phyloP scores from a whole-genome alignment of 2,113 vertebrate species.

The Rhinolophus ferrumequinum region DNA sequence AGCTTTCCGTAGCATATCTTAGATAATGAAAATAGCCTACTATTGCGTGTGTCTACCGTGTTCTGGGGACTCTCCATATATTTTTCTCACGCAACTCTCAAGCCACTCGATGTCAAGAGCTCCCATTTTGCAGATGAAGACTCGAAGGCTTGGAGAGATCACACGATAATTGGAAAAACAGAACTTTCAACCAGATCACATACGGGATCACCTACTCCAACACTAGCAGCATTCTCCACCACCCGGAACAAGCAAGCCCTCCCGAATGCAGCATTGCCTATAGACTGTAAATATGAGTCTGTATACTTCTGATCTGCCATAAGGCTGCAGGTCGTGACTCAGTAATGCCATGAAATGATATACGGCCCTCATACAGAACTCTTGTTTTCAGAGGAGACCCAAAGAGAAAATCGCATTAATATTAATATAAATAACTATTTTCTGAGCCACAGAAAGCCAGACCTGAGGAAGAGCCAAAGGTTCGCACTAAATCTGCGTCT shows the following conservation, averaged over 20 bases:
- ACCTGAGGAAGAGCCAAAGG: neutral
- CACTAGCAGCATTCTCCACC: fast-evolving
- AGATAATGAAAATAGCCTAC: neutral
- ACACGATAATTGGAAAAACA: neutral
- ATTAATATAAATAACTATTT: neutral
- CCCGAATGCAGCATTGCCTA: neutral
- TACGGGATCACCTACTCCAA: neutral
- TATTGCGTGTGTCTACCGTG: neutral
- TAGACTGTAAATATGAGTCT: neutral
- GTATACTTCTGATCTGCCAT: neutral
- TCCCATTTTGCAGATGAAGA: conserved; percentile 31
- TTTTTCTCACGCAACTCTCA: neutral
- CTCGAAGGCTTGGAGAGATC: conserved; percentile 62
- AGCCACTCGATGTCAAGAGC: neutral
- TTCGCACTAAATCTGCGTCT: neutral
- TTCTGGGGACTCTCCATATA: neutral
- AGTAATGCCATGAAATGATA: neutral
- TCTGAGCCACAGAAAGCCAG: neutral
- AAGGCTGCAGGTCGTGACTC: neutral
- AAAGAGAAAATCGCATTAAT: neutral
- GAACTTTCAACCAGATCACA: neutral
- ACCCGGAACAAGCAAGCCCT: neutral
- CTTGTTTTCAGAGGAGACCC: neutral
- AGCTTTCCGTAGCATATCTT: neutral
- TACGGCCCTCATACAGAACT: neutral